A percentile compares a stretch with the other conserved stretches of the same genome.
These are phyloP conservation scores for Elymnias hypermnestra DNA, from an alignment of 1,140 invertebrate species.

Conservation along the genomic window DNA sequence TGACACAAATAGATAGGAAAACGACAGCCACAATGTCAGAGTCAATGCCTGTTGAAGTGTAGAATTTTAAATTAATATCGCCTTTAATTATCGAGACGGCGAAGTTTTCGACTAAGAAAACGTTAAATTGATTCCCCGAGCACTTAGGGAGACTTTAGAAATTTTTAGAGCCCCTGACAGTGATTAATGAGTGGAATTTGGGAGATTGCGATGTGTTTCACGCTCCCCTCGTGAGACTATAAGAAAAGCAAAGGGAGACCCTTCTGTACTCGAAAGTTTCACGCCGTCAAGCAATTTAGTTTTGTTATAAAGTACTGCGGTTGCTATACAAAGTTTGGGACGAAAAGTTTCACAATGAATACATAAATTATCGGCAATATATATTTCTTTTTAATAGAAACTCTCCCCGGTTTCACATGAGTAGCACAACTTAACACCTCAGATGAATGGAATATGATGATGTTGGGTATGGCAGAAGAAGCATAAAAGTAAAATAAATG, in stretches of 20 bases:
- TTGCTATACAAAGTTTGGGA: constrained; percentile 25
- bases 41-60: constrained; percentile 23
- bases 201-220: constrained; percentile 42
- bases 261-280: constrained; percentile 14
- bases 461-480: too few relatives aligned
- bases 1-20: constrained; percentile 25
- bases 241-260: constrained; percentile 55
- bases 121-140: constrained; percentile 67
- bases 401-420: too few relatives aligned
- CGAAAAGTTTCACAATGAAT: too few relatives aligned
- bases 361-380: constrained; percentile 3
- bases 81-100: constrained; percentile 57
- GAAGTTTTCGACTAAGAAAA: constrained; percentile 57
- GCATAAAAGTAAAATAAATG: too few relatives aligned
- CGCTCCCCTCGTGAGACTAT: constrained; percentile 25
- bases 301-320: constrained; percentile 53
- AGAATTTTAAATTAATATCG: constrained; percentile 48
- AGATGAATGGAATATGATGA: too few relatives aligned
- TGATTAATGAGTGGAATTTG: constrained; percentile 71
- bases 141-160: constrained; percentile 45
- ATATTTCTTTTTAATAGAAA: too few relatives aligned
- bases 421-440: not conserved
- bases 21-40: constrained; percentile 26
- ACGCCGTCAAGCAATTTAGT: constrained; percentile 41
- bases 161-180: constrained; percentile 69